These are phyloP conservation scores for Drosophila takahashii DNA, from an alignment of 1,140 invertebrate species.

Conservation along the genomic window DNA sequence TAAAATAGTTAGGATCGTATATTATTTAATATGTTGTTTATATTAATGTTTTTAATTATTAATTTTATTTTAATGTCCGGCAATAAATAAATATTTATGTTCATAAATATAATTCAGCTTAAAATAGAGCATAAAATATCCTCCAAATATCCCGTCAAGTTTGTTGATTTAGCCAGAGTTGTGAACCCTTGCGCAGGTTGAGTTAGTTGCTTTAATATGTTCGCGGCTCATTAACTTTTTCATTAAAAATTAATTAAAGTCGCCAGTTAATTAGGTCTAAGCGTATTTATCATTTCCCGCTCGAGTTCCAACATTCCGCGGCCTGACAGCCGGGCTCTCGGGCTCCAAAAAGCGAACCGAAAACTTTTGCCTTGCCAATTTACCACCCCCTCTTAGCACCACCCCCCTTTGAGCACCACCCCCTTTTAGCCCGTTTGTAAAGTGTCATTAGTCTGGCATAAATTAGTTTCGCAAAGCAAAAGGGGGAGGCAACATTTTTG, in stretches of 20 bases:
- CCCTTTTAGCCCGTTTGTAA: slow-evolving; percentile 52
- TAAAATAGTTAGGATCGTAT: no score
- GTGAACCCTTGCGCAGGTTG: slow-evolving; percentile 6
- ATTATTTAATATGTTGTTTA: no score
- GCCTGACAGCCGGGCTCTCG: slow-evolving; percentile 60
- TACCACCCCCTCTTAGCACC: not conserved
- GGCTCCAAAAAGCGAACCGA: slow-evolving; percentile 61
- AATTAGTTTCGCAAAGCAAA: slow-evolving; percentile 66
- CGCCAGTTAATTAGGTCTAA: slow-evolving; percentile 82
- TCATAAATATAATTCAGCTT: not conserved
- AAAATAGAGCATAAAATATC: not conserved
- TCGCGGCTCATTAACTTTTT: slow-evolving; percentile 81
- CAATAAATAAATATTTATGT: not conserved
- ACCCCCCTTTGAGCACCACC: not conserved
- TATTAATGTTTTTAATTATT: no score
- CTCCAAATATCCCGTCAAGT: slow-evolving; percentile 6
- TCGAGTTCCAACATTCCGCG: slow-evolving; percentile 55
- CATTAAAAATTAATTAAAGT: slow-evolving; percentile 84
- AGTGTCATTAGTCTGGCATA: slow-evolving; percentile 83
- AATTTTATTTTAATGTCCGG: no score
- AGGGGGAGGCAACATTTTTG: slow-evolving; percentile 58
- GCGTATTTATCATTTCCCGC: slow-evolving; percentile 82
- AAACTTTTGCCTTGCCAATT: slow-evolving; percentile 67
- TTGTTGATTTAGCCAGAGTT: slow-evolving; percentile 2
- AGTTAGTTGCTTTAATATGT: slow-evolving; percentile 70